Conservation (phyloP, 2,113 vertebrate species). For the Pelvicachromis taeniatus region DNA sequence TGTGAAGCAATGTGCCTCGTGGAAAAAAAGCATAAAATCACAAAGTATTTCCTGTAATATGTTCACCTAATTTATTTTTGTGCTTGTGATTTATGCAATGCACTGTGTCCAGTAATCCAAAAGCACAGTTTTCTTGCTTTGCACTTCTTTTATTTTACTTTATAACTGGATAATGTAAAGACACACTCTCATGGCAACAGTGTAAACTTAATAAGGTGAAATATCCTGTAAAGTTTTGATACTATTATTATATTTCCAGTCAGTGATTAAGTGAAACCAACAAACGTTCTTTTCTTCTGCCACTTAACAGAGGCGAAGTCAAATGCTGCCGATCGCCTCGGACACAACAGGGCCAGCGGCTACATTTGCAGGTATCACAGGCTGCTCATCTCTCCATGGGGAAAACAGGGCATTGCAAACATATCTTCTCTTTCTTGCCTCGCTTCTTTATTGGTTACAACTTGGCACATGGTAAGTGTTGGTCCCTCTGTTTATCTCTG, state of each 20-base stretch:
- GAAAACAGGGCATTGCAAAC: not conserved
- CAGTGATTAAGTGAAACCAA: not conserved
- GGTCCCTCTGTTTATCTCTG: conserved; percentile 14
- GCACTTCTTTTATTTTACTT: not conserved
- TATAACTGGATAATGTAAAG: not conserved
- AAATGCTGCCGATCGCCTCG: not conserved
- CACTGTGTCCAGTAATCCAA: not conserved
- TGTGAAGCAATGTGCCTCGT: not conserved
- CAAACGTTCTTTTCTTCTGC: not conserved
- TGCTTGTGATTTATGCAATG: not conserved
- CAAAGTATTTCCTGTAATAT: not conserved
- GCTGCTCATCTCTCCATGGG: conserved; percentile 3
- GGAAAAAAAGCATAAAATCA: not conserved
- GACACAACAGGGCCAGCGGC: not conserved
- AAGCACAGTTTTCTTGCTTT: not conserved
- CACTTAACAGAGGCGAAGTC: not conserved
- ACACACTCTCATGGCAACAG: not conserved
- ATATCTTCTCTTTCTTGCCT: conserved; percentile 2
- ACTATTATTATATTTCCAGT: not conserved
- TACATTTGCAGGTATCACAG: conserved; percentile 20
- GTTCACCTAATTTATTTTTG: not conserved
- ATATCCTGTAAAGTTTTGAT: not conserved
- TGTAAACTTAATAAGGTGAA: not conserved
- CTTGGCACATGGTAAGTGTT: not conserved
- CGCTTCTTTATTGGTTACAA: conserved; percentile 1